Evolutionary conservation across 1,140 invertebrate species (phyloP).

Genomic region (Cyclargus thomasi): DNA sequence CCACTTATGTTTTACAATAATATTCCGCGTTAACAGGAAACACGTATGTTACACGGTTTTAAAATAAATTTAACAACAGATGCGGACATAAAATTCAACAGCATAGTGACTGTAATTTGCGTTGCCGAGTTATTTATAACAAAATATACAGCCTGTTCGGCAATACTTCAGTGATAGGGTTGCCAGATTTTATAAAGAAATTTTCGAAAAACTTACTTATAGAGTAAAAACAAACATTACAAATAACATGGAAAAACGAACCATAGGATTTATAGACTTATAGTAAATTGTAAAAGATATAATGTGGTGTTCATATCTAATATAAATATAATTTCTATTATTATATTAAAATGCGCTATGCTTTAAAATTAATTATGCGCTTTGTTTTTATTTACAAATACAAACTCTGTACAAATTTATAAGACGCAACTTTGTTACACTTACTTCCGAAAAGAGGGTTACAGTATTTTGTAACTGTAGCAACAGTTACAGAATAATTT

Average conservation of each 20-base stretch:
- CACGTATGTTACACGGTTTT: slow-evolving; percentile 18
- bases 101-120: slow-evolving; percentile 24
- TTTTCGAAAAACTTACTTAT: slow-evolving; percentile 17
- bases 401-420: no score
- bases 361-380: no score
- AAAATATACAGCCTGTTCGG: slow-evolving; percentile 24
- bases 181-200: background rate
- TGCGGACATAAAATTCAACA: slow-evolving; percentile 26
- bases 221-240: no score
- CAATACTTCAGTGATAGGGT: slow-evolving; percentile 14
- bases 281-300: no score
- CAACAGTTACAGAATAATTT: background rate
- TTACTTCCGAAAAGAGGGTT: no score
- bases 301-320: no score
- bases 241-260: no score
- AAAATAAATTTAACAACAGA: slow-evolving; percentile 24
- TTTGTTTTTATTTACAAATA: no score
- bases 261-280: no score
- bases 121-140: slow-evolving; percentile 29
- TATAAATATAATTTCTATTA: no score
- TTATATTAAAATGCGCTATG: no score
- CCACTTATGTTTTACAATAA: slow-evolving; percentile 1
- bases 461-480: background rate
- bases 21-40: slow-evolving; percentile 15
- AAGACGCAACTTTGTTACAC: no score